Evolutionary conservation across 2,797 vertebrate genomes (phyloP).

Genomic region (Enteromius thamalakanensis): DNA sequence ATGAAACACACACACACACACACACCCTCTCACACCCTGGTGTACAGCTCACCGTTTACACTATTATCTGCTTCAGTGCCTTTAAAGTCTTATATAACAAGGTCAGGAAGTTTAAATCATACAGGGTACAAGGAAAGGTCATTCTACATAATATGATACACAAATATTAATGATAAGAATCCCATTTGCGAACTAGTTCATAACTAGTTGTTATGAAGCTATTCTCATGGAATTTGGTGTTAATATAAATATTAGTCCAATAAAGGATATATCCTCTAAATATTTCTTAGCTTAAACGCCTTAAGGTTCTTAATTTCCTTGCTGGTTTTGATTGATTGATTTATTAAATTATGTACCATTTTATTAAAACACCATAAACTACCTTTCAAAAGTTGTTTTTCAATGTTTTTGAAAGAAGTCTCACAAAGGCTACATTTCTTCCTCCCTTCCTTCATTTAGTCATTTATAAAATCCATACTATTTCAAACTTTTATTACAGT

Average conservation of each 20-base stretch:
- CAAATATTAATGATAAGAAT: background rate
- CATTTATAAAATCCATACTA: background rate
- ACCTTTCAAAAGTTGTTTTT: background rate
- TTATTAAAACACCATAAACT: background rate
- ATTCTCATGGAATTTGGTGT: background rate
- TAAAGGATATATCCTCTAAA: constrained; percentile 6
- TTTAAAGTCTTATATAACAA: constrained; percentile 20
- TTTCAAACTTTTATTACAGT: background rate
- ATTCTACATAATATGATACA: background rate
- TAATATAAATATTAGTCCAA: background rate
- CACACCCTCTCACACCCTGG: background rate
- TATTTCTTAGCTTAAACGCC: background rate
- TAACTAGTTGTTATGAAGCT: constrained; percentile 1
- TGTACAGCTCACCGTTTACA: background rate
- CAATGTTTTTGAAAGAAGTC: background rate
- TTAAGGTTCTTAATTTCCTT: background rate
- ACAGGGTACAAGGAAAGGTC: constrained; percentile 10
- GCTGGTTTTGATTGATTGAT: background rate
- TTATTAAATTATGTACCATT: background rate
- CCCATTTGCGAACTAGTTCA: background rate
- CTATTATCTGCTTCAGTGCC: constrained; percentile 12
- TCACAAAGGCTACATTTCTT: background rate
- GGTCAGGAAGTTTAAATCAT: background rate
- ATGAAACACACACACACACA: background rate
- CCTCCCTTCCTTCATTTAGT: too few relatives aligned